These are phyloP conservation scores for Melipona quadrifasciata DNA, from an alignment of 1,140 invertebrate species.

Conservation along the genomic window DNA sequence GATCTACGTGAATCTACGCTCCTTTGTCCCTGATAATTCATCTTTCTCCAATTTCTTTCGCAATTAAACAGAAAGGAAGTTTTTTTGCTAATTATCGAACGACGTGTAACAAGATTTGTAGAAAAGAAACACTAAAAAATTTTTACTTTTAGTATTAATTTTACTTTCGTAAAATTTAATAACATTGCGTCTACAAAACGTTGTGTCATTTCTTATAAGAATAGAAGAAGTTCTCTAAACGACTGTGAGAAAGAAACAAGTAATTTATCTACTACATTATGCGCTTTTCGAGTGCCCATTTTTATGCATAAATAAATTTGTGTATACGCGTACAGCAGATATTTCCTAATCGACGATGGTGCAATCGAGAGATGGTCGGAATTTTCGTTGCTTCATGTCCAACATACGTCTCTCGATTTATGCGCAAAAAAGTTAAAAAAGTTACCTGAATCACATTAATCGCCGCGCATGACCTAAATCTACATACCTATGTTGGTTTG, in stretches of 20 bases:
- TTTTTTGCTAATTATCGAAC: neutral
- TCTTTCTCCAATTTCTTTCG: neutral
- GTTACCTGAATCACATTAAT: slow-evolving; percentile 8
- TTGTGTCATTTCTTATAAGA: neutral
- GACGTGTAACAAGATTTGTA: neutral
- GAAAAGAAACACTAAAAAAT: neutral
- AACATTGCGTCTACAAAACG: no score
- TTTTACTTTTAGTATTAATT: neutral
- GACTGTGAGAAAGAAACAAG: neutral
- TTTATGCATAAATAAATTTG: neutral
- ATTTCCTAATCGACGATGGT: no score
- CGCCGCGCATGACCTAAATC: neutral
- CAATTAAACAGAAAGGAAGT: neutral
- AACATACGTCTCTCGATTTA: neutral
- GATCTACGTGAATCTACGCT: neutral
- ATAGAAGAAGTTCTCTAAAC: neutral
- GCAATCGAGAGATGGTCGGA: neutral
- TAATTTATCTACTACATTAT: neutral
- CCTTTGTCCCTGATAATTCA: neutral
- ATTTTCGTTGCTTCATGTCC: neutral
- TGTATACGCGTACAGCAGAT: neutral
- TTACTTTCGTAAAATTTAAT: neutral
- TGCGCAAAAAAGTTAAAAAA: neutral
- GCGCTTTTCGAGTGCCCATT: neutral
- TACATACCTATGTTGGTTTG: neutral